Evolutionary conservation across 1,140 invertebrate genomes (phyloP), one percentile per base, ranked within the genome.

Genomic region (Drosophila kohkoa): DNA sequence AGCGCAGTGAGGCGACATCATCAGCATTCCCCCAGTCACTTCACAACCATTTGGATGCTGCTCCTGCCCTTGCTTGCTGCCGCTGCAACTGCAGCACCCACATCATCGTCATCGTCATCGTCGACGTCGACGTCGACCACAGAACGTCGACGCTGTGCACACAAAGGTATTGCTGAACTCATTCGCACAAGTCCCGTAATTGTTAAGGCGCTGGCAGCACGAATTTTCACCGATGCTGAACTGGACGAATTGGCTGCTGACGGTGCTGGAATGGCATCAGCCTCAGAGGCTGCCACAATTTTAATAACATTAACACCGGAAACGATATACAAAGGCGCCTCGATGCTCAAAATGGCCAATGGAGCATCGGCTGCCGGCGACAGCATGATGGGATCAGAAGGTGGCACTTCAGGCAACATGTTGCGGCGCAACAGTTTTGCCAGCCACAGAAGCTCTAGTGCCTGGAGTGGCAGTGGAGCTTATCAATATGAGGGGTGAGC

Each of bases 251-350:
- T 15, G 2, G 32, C 6, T 15, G 57, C 57, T 6, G 15, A 28
- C n/a, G 11, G 11, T 28, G 51, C 15, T 8, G 28, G 5, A 57
- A 52, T 30, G n/a, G 45, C 69, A 35, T 49, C 43, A 3, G n/a
- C 45, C 11, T 35, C 64, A 45, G 28, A 45, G 32, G 13, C 70
- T 51, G 60, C 63, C 59, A 45, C 76, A 57, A 90, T 91, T 86
- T 90, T 92, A 91, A 92, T 92, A 85, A 92, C 91, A 83, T 90
- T 92, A 83, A 92, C 91, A 77, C 91, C 91, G 60, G 91, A 90
- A 80, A 92, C 91, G 52, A 91, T 92, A 78, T 92, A 92, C 87
- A 92, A 92, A 79, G 91, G 91, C n/a, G 89, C 91, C 8, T 92
- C 91, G 57, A 57, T 91, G 46, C 72, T 92, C 35, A 92, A 92